phyloP scores from a whole-genome alignment of 1,140 invertebrate genomes.

The Cataglyphis hispanica region DNA sequence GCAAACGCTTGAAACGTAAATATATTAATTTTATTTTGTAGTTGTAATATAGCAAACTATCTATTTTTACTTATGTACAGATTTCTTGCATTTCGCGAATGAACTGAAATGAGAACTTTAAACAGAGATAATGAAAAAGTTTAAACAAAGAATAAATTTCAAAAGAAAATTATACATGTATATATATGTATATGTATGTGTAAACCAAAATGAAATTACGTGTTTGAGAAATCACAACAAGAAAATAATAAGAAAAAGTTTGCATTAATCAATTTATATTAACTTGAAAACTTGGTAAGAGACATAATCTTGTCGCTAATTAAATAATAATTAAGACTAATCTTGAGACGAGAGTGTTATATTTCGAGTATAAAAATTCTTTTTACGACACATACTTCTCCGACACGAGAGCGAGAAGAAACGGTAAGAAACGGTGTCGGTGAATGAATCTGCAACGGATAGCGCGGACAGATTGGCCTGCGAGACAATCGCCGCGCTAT shows the following conservation, averaged over 20 bases:
- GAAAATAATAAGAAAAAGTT: neutral
- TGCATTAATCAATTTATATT: neutral
- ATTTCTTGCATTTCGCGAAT: neutral
- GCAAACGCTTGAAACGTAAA: neutral
- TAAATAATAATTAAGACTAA: neutral
- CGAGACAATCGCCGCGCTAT: constrained; percentile 75
- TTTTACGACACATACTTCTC: neutral
- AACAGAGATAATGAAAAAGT: too few species aligned
- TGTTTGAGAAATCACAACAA: neutral
- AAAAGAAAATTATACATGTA: neutral
- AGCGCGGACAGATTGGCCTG: constrained; percentile 57
- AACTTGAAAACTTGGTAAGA: neutral
- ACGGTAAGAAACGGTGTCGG: constrained; percentile 36
- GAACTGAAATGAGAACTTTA: neutral
- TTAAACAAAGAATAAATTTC: too few species aligned
- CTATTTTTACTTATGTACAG: neutral
- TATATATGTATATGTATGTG: too few species aligned
- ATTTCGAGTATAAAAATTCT: neutral
- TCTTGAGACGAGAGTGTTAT: neutral
- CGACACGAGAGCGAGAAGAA: neutral
- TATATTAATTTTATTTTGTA: neutral
- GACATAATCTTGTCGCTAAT: neutral
- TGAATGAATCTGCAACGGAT: constrained; percentile 52
- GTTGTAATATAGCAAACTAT: neutral
- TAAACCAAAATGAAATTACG: neutral